Percentiles rank a stretch among this genome's conserved stretches.
phyloP scores from a whole-genome alignment of 2,113 vertebrate species.

The Maccullochella peelii region DNA sequence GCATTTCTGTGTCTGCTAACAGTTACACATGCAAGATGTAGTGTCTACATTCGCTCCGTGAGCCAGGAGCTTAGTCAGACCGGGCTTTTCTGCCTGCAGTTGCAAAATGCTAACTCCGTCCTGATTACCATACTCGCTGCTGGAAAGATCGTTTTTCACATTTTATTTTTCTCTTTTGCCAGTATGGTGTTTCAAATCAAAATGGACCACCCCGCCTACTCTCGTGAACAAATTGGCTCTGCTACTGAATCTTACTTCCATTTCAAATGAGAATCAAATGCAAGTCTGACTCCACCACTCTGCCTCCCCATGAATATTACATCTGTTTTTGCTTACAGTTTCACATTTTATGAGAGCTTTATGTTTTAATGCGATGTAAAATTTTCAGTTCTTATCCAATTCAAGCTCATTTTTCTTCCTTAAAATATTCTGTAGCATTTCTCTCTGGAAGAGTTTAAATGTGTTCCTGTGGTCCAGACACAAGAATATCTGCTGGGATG shows the following conservation, averaged over 20 bases:
- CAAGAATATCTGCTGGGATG: conserved; percentile 19
- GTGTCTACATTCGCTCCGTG: conserved; percentile 4
- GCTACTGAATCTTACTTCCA: conserved; percentile 41
- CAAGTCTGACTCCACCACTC: conserved; percentile 35
- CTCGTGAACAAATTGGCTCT: conserved; percentile 46
- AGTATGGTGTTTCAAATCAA: conserved; percentile 55
- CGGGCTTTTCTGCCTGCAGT: conserved; percentile 59
- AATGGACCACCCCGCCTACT: conserved; percentile 52
- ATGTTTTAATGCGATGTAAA: conserved; percentile 44
- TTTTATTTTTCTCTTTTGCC: conserved; percentile 55
- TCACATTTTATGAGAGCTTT: conserved; percentile 29
- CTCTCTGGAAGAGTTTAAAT: conserved; percentile 24
- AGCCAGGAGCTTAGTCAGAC: conserved; percentile 42
- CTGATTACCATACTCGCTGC: conserved; percentile 62
- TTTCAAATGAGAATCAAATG: conserved; percentile 53
- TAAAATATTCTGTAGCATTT: conserved; percentile 5
- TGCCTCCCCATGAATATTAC: conserved; percentile 50
- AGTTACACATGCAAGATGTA: conserved; percentile 37
- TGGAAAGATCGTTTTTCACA: conserved; percentile 63
- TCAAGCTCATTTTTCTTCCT: conserved; percentile 19
- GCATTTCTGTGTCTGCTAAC: conserved; percentile 28
- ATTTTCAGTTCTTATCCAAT: conserved; percentile 18
- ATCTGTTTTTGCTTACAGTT: conserved; percentile 34
- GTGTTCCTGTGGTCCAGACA: conserved; percentile 19
- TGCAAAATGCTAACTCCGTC: conserved; percentile 64